These are phyloP conservation scores for Ctenoplectra terminalis DNA, from an alignment of 1,140 invertebrate species.

Conservation along the genomic window DNA sequence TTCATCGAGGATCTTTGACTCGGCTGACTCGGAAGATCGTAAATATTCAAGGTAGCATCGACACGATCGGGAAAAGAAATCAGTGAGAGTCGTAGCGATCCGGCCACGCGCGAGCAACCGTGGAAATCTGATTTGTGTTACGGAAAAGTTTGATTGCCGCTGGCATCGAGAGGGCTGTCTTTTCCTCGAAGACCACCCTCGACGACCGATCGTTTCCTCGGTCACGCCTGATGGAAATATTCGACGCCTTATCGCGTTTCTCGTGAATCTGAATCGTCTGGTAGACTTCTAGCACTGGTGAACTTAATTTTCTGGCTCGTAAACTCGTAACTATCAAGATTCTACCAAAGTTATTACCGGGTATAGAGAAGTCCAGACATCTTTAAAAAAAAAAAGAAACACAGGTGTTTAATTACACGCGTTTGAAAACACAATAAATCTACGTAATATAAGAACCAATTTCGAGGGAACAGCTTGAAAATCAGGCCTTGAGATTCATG, in stretches of 20 bases:
- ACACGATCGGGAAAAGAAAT: constrained; percentile 43
- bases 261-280: not conserved
- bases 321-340: not conserved
- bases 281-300: not conserved
- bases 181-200: not conserved
- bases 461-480: not conserved
- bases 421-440: not conserved
- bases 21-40: constrained; percentile 35
- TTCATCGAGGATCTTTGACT: constrained; percentile 17
- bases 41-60: constrained; percentile 61
- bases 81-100: not conserved
- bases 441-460: not conserved
- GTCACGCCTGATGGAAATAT: not conserved
- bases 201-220: not conserved
- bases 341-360: not conserved
- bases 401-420: too few relatives aligned
- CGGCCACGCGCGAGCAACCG: constrained; percentile 35
- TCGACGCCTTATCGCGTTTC: constrained; percentile 14
- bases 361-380: not conserved
- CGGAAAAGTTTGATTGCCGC: constrained; percentile 66
- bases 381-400: not conserved
- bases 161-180: constrained; percentile 21
- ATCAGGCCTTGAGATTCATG: not conserved
- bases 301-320: constrained; percentile 36
- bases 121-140: constrained; percentile 65